These are phyloP conservation scores for Motacilla tschutschensis DNA, from an alignment of 2,113 vertebrate genomes.

Conservation along the genomic window DNA sequence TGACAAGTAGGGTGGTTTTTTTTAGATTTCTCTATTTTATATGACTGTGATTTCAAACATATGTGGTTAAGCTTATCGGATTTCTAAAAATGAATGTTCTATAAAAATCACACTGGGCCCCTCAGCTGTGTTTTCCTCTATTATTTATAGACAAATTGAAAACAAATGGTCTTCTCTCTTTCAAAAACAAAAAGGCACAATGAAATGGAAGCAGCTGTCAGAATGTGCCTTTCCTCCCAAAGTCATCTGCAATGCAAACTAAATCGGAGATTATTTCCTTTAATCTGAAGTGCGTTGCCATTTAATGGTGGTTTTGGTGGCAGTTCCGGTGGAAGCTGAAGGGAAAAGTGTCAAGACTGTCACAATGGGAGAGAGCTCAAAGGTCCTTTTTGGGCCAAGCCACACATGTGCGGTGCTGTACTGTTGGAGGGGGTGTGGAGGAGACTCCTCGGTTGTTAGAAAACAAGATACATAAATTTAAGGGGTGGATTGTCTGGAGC, in stretches of 20 bases:
- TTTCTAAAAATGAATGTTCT: slow-evolving; percentile 70
- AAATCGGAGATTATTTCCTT: slow-evolving; percentile 46
- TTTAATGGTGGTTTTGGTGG: slow-evolving; percentile 68
- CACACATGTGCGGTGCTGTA: background rate
- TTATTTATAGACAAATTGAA: slow-evolving; percentile 87
- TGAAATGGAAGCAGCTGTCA: slow-evolving; percentile 87
- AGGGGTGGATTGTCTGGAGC: background rate
- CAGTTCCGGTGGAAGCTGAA: slow-evolving; percentile 5
- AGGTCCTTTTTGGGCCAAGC: background rate
- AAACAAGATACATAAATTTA: background rate
- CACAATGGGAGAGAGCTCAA: background rate
- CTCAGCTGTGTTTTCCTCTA: slow-evolving; percentile 77
- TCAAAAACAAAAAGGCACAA: slow-evolving; percentile 56
- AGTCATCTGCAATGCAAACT: slow-evolving; percentile 44
- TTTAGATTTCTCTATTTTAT: slow-evolving; percentile 55
- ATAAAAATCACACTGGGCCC: slow-evolving; percentile 75
- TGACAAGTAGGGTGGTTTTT: background rate
- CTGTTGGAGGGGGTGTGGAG: background rate
- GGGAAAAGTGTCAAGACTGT: background rate
- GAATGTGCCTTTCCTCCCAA: slow-evolving; percentile 70
- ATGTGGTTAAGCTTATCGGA: slow-evolving; percentile 69
- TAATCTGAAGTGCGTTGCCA: slow-evolving; percentile 66
- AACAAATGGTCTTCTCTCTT: slow-evolving; percentile 75
- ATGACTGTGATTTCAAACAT: slow-evolving; percentile 70
- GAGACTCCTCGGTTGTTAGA: background rate